Conservation (phyloP, 2,113 vertebrate genomes). For the Chloropsis hardwickii region DNA sequence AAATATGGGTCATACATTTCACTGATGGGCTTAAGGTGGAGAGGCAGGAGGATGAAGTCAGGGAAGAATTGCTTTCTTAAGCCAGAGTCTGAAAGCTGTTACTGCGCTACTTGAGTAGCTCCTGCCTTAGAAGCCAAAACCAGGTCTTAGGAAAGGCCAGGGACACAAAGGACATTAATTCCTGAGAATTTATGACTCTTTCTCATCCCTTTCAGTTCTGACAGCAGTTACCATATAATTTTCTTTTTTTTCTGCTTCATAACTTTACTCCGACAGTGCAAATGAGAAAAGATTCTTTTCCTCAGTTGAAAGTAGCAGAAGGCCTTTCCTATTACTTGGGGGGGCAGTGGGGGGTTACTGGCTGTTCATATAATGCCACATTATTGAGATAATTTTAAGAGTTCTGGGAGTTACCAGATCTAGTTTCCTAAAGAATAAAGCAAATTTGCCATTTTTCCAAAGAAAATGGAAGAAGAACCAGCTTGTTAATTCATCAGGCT, state of each 20-base stretch:
- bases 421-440: neutral
- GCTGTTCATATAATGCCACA: neutral
- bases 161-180: neutral
- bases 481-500: neutral
- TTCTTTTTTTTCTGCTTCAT: neutral
- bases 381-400: neutral
- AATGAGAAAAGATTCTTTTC: neutral
- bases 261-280: neutral
- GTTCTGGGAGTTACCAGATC: neutral
- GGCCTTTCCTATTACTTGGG: neutral
- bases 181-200: neutral
- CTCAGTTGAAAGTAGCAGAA: neutral
- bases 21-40: accelerated
- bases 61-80: neutral
- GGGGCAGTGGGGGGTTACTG: neutral
- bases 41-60: neutral
- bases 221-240: neutral
- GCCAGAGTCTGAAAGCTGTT: neutral
- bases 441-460: neutral
- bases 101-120: neutral
- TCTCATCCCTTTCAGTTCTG: neutral
- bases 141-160: neutral
- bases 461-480: neutral
- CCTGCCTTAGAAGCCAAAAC: neutral
- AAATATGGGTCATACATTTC: neutral